Evolutionary conservation across 2,113 vertebrate genomes (phyloP).

Genomic region (Mastomys natalensis): DNA sequence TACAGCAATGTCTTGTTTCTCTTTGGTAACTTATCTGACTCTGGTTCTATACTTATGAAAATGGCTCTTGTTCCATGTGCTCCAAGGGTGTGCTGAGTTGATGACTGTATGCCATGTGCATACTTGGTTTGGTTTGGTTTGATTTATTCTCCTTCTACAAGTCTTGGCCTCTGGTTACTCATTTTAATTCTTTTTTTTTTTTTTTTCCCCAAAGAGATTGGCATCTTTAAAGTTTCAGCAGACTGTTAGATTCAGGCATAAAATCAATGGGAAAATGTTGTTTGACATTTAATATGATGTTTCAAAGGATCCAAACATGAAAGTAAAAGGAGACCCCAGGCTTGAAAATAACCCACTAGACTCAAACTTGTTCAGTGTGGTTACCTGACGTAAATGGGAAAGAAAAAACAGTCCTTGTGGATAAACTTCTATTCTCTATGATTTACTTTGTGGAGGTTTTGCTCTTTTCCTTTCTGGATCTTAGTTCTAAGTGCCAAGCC

Average conservation of each 20-base stretch:
- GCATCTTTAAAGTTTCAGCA: conserved; percentile 62
- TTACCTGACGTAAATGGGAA: background rate
- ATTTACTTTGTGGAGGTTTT: background rate
- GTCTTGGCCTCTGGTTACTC: conserved; percentile 79
- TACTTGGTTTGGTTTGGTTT: conserved; percentile 80
- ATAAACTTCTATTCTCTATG: background rate
- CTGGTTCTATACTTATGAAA: conserved; percentile 68
- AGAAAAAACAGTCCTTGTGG: background rate
- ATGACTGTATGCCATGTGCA: conserved; percentile 15
- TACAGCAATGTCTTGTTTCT: background rate
- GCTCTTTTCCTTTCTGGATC: background rate
- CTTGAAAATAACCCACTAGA: conserved; percentile 3
- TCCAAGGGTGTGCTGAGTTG: conserved; percentile 70
- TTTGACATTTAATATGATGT: conserved; percentile 7
- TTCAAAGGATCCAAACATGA: background rate
- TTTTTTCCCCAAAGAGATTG: background rate
- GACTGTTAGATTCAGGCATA: conserved; percentile 6
- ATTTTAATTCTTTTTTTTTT: conserved; percentile 30
- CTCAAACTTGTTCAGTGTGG: background rate
- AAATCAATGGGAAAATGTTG: conserved; percentile 49
- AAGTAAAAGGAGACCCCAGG: background rate
- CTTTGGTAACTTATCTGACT: conserved; percentile 60
- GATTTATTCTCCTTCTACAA: conserved; percentile 63
- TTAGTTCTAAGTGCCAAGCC: background rate
- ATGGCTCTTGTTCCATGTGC: conserved; percentile 75